A percentile compares a stretch with the other conserved stretches of the same genome.
phyloP scores from a whole-genome alignment of 2,797 vertebrate genomes.

The Ataeniobius toweri region DNA sequence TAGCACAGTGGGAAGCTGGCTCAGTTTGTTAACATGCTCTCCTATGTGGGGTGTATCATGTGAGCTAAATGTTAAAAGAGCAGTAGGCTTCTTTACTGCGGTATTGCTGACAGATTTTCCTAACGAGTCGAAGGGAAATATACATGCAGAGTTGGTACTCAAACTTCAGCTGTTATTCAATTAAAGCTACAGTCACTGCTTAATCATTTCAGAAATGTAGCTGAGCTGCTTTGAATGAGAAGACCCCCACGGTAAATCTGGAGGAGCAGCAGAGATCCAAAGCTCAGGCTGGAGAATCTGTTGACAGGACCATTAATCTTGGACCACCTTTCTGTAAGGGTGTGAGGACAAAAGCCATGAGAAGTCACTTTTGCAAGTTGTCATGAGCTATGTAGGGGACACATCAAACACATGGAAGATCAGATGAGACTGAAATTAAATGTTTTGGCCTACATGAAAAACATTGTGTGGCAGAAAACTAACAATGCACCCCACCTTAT shows the following conservation, averaged over 20 bases:
- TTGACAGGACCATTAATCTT: neutral
- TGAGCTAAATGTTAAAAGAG: neutral
- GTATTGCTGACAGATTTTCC: neutral
- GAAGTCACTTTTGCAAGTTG: too few species aligned
- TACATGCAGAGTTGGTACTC: neutral
- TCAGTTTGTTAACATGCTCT: constrained; percentile 43
- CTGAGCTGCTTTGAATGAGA: neutral
- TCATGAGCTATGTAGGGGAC: too few species aligned
- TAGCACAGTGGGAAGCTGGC: constrained; percentile 17
- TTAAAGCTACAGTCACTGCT: neutral
- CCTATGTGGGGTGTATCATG: constrained; percentile 1
- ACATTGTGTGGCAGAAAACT: neutral
- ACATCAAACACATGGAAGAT: too few species aligned
- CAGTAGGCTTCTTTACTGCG: neutral
- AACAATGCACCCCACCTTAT: neutral
- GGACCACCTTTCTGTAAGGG: too few species aligned
- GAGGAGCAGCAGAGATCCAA: neutral
- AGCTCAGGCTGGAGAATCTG: neutral
- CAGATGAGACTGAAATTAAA: too few species aligned
- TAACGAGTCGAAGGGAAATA: neutral
- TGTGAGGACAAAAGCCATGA: too few species aligned
- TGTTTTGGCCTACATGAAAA: neutral
- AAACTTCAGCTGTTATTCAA: neutral
- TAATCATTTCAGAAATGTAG: neutral
- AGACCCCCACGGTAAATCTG: neutral